phyloP scores from a whole-genome alignment of 2,797 vertebrate species.

The Ambastaia sidthimunki region DNA sequence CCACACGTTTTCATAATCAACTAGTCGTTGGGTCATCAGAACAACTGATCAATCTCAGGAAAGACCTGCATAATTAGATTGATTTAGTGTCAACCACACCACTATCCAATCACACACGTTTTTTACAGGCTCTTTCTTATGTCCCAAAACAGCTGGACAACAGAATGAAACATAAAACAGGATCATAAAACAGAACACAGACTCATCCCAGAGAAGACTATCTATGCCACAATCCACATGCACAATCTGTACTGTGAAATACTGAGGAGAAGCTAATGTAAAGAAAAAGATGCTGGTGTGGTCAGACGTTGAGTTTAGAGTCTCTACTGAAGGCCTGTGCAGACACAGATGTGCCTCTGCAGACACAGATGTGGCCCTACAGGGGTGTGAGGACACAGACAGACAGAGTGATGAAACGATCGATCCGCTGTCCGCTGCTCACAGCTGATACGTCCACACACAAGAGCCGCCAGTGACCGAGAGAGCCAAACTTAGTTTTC shows the following conservation, averaged over 20 bases:
- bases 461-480: conserved; percentile 7
- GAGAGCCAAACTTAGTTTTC: conserved; percentile 46
- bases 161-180: not conserved
- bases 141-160: not conserved
- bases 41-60: not conserved
- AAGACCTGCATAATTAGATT: not conserved
- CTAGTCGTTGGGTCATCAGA: not conserved
- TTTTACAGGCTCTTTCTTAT: not conserved
- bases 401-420: conserved; percentile 39
- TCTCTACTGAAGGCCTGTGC: conserved; percentile 29
- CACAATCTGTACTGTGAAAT: not conserved
- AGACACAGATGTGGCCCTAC: conserved; percentile 41
- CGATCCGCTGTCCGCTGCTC: conserved; percentile 20
- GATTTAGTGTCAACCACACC: not conserved
- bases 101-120: not conserved
- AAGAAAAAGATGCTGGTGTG: conserved; percentile 26
- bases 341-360: conserved; percentile 42
- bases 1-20: not conserved
- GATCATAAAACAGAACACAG: too few relatives aligned
- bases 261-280: not conserved
- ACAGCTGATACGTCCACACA: conserved; percentile 17
- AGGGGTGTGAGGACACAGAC: conserved; percentile 22
- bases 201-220: too few relatives aligned
- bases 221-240: not conserved
- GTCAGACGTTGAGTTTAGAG: not conserved